These are phyloP conservation scores for Hirudinaria manillensis DNA, from an alignment of 2,888 invertebrate species.

Conservation along the genomic window DNA sequence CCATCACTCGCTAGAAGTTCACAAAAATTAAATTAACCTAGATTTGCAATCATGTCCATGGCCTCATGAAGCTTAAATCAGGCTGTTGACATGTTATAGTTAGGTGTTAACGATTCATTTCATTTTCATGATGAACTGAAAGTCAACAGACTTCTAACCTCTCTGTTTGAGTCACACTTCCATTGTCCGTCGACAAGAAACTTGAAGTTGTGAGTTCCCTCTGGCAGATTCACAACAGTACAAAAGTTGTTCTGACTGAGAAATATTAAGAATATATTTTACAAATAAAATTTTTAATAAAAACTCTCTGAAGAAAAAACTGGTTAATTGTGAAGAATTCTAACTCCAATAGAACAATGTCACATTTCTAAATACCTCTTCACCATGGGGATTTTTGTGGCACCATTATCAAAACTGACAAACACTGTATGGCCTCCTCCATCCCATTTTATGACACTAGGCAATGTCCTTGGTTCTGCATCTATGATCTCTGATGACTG, in stretches of 20 bases:
- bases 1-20: slow-evolving; percentile 68
- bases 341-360: neutral
- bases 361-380: slow-evolving; percentile 60
- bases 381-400: slow-evolving; percentile 83
- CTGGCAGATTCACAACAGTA: slow-evolving; percentile 82
- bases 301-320: too few species aligned
- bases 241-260: slow-evolving; percentile 85
- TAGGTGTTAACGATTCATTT: neutral
- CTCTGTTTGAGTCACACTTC: slow-evolving; percentile 48
- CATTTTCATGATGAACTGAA: neutral
- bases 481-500: slow-evolving; percentile 30
- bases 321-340: neutral
- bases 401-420: slow-evolving; percentile 90
- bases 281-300: too few species aligned
- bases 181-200: slow-evolving; percentile 55
- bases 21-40: neutral
- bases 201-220: slow-evolving; percentile 93
- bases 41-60: neutral
- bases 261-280: neutral
- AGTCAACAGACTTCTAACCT: slow-evolving; percentile 44
- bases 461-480: slow-evolving; percentile 56
- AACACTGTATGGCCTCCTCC: slow-evolving; percentile 84
- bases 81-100: neutral
- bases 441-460: slow-evolving; percentile 95
- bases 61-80: neutral